Base-by-base conservation (phyloP, 2,888 invertebrate species). In the Acanthosoma haemorrhoidale region DNA sequence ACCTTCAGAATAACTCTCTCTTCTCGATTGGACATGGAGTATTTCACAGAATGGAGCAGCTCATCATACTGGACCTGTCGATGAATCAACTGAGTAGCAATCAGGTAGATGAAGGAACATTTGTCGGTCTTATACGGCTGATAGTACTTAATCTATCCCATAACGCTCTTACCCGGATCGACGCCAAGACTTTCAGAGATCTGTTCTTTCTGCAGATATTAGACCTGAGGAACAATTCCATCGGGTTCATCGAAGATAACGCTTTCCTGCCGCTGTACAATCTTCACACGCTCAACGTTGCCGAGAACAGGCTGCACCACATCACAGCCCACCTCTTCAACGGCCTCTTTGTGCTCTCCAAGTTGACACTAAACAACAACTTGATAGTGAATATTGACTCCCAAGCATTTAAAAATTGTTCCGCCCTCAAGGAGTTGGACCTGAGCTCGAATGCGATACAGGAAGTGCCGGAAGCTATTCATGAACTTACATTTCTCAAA, bases 191-290 rank as follows among this genome's bases (percentile, higher is more conserved):
- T 66, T 94, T 94, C 80, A 91, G 91, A 80, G 92, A 94, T 78
- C 82, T 94, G 73, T 91, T 89, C 79, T 90, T 92, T 78, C 83
- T 94, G 70, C 92, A 93, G 83, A 92, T 91, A 74, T 83, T 94
- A 70, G 90, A 92, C 79, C 83, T 94, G 76, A 87, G 90, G 77
- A 92, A 92, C 79, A 94, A 94, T 79, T 89, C 91, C 8, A 91
- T 94, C 77, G 90, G 90, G n/a, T 91, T 89, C 77, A 89, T 94
- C 75, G 91, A 92, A 82, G 91, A 92, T 77, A 91, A 91, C 78
- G 90, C 94, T 59, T 94, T 96, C 78, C 80, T 91, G 77, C 91
- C 93, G 1, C 83, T 95, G 61, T 92, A 93, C 81, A 94, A 94
- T 80, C 82, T 96, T 75, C 92, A 94, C 80, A 92, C 93, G 5